Evolutionary conservation across 2,888 invertebrate genomes (phyloP).

Genomic region (Mesoligia furuncula): DNA sequence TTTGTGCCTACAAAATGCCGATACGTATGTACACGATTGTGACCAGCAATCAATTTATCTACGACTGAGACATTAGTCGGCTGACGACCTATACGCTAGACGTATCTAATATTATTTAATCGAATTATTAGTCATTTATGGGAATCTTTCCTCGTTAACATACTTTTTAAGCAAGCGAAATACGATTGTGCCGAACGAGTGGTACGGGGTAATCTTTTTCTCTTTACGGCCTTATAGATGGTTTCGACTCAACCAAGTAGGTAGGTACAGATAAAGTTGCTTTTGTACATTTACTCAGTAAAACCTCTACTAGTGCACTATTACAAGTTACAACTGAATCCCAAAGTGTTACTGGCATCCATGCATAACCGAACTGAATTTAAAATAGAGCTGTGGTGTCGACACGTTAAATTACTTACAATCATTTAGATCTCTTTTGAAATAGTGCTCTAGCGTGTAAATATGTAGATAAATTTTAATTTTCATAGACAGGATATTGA

Average conservation of each 20-base stretch:
- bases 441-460: slow-evolving; percentile 50
- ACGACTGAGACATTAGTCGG: slow-evolving; percentile 5
- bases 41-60: slow-evolving; percentile 8
- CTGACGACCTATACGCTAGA: slow-evolving; percentile 10
- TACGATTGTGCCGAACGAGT: background rate
- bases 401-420: slow-evolving; percentile 39
- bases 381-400: slow-evolving; percentile 48
- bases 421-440: slow-evolving; percentile 46
- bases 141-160: background rate
- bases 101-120: slow-evolving; percentile 20
- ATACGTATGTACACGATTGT: slow-evolving; percentile 26
- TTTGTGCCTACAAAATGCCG: slow-evolving; percentile 49
- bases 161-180: background rate
- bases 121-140: slow-evolving; percentile 2
- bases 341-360: slow-evolving; percentile 22
- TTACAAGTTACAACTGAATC: slow-evolving; percentile 1
- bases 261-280: background rate
- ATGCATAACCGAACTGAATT: slow-evolving; percentile 45
- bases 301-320: background rate
- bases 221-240: background rate
- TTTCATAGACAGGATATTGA: slow-evolving; percentile 48
- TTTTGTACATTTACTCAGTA: background rate
- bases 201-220: background rate
- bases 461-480: slow-evolving; percentile 39
- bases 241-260: background rate